Percentiles rank a stretch among this genome's conserved stretches.
Evolutionary conservation across 1,140 invertebrate genomes (phyloP).

Genomic region (Dendrolimus punctatus): DNA sequence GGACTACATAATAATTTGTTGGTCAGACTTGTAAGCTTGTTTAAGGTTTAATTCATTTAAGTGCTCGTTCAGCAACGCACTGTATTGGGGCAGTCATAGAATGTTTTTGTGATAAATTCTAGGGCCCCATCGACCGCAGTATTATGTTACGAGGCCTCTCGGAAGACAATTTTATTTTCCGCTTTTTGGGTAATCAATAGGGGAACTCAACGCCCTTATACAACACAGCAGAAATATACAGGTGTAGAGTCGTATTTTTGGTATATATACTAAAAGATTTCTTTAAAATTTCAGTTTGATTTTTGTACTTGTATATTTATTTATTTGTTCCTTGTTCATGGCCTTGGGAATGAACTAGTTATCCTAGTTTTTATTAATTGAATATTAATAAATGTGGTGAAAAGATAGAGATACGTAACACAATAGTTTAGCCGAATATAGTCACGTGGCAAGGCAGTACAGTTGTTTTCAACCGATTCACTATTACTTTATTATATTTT

Average conservation of each 20-base stretch:
- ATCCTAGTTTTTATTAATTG: too few species aligned
- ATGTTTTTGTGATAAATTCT: slow-evolving; percentile 25
- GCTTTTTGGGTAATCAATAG: slow-evolving; percentile 71
- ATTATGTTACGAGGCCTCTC: slow-evolving; percentile 41
- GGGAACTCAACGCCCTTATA: slow-evolving; percentile 57
- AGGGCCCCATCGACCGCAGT: slow-evolving; percentile 25
- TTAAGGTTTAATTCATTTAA: slow-evolving; percentile 44
- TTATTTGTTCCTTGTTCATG: too few species aligned
- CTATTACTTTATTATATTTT: too few species aligned
- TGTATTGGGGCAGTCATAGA: slow-evolving; percentile 9
- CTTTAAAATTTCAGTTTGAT: too few species aligned
- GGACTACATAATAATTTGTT: too few species aligned
- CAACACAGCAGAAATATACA: slow-evolving; percentile 23
- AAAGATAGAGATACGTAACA: too few species aligned
- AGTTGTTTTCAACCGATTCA: too few species aligned
- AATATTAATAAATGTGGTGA: too few species aligned
- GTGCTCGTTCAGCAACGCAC: slow-evolving; percentile 20
- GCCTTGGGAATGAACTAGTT: too few species aligned
- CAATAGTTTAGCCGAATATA: too few species aligned
- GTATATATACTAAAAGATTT: background rate
- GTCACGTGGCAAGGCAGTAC: too few species aligned
- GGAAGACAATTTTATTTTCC: slow-evolving; percentile 68
- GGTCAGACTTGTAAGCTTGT: background rate
- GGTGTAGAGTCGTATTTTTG: slow-evolving; percentile 17
- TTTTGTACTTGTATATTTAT: too few species aligned